Evolutionary conservation across 2,113 vertebrate genomes (phyloP).

Genomic region (Orycteropus afer): DNA sequence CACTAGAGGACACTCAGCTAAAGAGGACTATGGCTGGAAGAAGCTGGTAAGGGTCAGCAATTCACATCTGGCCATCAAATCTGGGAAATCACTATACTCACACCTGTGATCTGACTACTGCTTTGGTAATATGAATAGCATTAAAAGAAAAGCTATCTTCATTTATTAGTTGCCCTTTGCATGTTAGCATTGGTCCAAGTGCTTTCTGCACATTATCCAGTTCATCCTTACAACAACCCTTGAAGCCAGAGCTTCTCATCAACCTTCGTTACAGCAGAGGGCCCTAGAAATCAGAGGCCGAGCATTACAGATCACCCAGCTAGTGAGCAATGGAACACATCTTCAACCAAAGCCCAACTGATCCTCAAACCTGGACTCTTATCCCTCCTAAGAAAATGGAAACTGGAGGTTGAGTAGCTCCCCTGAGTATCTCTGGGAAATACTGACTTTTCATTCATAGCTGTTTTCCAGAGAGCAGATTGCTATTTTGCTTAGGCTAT

Average conservation of each 20-base stretch:
- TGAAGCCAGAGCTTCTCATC: too few relatives aligned
- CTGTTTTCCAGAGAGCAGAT: constrained; percentile 9
- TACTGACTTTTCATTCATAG: neutral
- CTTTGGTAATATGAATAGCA: neutral
- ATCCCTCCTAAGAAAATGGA: neutral
- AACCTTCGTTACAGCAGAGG: neutral
- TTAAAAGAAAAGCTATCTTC: neutral
- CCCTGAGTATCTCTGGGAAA: neutral
- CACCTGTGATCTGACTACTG: neutral
- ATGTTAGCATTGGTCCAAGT: neutral
- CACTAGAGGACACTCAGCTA: neutral
- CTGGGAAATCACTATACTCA: neutral
- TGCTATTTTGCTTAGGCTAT: neutral
- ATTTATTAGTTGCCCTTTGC: neutral
- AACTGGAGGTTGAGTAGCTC: neutral
- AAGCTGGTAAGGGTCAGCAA: neutral
- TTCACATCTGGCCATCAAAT: neutral
- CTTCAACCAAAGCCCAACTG: neutral
- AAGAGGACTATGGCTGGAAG: neutral
- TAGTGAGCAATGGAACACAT: neutral
- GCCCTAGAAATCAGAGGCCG: neutral
- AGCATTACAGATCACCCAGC: neutral
- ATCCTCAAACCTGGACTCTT: neutral
- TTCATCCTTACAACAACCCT: neutral
- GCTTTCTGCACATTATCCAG: neutral